phyloP scores from a whole-genome alignment of 1,140 invertebrate species.

The Periplaneta americana region DNA sequence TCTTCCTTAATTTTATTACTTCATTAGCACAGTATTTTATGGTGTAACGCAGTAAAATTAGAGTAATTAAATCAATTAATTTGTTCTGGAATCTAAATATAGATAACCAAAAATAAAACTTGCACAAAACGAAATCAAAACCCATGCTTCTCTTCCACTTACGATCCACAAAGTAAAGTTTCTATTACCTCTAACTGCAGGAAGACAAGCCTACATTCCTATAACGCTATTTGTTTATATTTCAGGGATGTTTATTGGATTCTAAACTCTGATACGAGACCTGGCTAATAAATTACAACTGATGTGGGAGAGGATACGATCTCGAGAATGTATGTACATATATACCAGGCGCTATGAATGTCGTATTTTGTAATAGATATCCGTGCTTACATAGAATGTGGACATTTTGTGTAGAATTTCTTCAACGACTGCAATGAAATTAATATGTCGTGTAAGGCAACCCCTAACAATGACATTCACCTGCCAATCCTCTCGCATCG shows the following conservation, averaged over 20 bases:
- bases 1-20: no score
- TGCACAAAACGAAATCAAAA: no score
- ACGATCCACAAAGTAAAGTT: no score
- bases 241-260: not conserved
- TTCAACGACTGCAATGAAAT: not conserved
- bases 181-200: no score
- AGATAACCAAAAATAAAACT: no score
- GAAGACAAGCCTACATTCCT: not conserved
- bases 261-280: not conserved
- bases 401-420: not conserved
- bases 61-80: no score
- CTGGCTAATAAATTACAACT: not conserved
- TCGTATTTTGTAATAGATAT: not conserved
- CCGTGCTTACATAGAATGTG: not conserved
- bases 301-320: not conserved
- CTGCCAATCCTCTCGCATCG: not conserved
- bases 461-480: not conserved
- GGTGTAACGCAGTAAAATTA: no score
- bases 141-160: no score
- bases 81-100: no score
- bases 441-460: not conserved
- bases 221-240: no score
- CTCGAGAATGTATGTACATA: no score
- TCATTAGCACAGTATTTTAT: no score
- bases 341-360: not conserved